Base-by-base conservation (phyloP, 2,113 vertebrate genomes). In the Neodon shergylaensis region DNA sequence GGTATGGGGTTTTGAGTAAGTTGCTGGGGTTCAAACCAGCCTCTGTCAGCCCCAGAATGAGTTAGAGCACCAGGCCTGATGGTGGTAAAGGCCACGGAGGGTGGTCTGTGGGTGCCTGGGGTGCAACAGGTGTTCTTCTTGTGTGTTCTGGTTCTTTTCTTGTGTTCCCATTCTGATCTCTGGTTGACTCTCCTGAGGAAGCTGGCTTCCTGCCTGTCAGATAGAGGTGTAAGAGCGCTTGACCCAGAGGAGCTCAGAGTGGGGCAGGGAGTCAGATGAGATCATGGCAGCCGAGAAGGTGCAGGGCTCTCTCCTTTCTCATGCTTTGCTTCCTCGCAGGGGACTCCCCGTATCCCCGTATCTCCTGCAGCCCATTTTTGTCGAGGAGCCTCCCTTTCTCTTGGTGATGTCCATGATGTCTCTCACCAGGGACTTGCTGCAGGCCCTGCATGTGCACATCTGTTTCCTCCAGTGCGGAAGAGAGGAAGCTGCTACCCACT, bases 121-220 rank as follows among this genome's bases (percentile, higher is more conserved):
- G 0, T 7, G 16, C 3, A 2, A 31, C 3, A 26, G 42, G 6
- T 4, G 0, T 16, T 22, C 19, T 3, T 0, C 14, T 13, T 3
- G 0, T 31, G 28, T 54, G 19, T 77, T 36, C 61, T 77, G 0
- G 4, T 66, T 14, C 31, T 33, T 1, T 28, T 11, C 44, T 0
- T 6, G 17, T 9, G 14, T 31, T 49, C n/a, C 22, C 44, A 8
- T 0, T 54, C 90, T 42, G 54, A 42, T 42, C 58, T 42, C 3
- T 2, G 26, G 28, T 7, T n/a, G 0, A 5, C 22, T 83, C 24
- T 83, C 13, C 54, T 61, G 24, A 82, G 79, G 78, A 82, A 83
- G 79, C 54, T 42, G 14, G 39, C 39, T 2, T 26, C 3, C 5
- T 21, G 0, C 22, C 63, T 94, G 73, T 42, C 58, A 2, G 63